Evolutionary conservation across 2,113 vertebrate genomes (phyloP).

Genomic region (Columba janthina): DNA sequence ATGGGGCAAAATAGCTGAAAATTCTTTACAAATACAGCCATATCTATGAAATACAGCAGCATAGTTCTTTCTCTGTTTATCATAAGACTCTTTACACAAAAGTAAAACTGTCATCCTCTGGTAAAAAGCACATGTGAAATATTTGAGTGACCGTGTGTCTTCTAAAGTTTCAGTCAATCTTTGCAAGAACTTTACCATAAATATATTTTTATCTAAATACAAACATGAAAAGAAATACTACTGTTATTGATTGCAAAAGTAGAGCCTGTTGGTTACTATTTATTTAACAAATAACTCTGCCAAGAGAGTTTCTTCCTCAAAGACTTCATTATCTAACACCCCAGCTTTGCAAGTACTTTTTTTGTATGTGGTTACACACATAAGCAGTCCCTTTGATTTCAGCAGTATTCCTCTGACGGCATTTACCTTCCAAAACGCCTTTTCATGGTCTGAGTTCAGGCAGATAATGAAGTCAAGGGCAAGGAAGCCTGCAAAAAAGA

Average conservation of each 20-base stretch:
- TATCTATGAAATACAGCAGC: neutral
- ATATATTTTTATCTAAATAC: slow-evolving; percentile 34
- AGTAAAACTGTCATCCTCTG: neutral
- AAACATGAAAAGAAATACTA: neutral
- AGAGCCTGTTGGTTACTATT: neutral
- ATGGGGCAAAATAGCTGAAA: neutral
- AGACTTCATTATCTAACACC: slow-evolving; percentile 29
- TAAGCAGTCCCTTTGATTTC: slow-evolving; percentile 4
- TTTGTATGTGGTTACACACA: neutral
- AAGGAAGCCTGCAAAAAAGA: neutral
- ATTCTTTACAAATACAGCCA: neutral
- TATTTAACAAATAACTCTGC: slow-evolving; percentile 24
- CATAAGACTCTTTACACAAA: neutral
- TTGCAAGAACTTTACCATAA: neutral
- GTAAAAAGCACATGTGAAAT: slow-evolving; percentile 6
- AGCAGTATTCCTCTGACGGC: neutral
- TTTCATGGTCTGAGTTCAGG: neutral
- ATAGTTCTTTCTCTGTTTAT: neutral
- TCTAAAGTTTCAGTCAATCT: slow-evolving; percentile 1
- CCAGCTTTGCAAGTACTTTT: slow-evolving; percentile 8
- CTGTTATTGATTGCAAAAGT: neutral
- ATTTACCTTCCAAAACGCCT: slow-evolving; percentile 28
- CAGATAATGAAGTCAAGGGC: neutral
- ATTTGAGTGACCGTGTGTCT: neutral
- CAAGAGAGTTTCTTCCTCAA: slow-evolving; percentile 23